phyloP scores from a whole-genome alignment of 2,888 invertebrate genomes.

The Tholera decimalis region DNA sequence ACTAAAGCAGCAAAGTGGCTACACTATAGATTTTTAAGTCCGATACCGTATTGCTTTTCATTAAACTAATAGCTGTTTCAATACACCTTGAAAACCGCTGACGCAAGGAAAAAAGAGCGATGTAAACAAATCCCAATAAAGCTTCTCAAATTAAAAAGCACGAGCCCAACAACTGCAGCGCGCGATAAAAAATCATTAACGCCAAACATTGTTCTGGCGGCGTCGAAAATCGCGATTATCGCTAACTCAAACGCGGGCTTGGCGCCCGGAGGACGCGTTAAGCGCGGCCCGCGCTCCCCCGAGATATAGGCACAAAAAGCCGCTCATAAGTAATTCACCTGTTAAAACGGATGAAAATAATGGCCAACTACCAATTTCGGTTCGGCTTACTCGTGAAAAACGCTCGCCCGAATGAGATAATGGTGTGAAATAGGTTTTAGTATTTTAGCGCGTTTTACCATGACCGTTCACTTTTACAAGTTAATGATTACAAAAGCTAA shows the following conservation, averaged over 20 bases:
- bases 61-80: conserved; percentile 3
- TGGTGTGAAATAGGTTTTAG: conserved; percentile 57
- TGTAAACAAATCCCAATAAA: conserved; percentile 42
- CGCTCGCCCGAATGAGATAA: conserved; percentile 48
- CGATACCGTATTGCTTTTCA: not conserved
- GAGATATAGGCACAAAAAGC: conserved; percentile 63
- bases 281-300: conserved; percentile 44
- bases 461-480: conserved; percentile 21
- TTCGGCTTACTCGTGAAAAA: conserved; percentile 58
- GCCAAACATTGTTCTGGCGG: conserved; percentile 67
- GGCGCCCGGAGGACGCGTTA: conserved; percentile 41
- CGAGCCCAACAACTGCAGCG: conserved; percentile 47
- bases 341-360: conserved; percentile 58
- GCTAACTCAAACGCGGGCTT: conserved; percentile 66
- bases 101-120: conserved; percentile 21
- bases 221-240: conserved; percentile 74
- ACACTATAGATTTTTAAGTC: not conserved
- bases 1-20: not conserved
- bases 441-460: conserved; percentile 18
- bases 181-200: conserved; percentile 61
- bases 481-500: conserved; percentile 33
- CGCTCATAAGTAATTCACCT: conserved; percentile 69
- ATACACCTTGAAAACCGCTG: conserved; percentile 15
- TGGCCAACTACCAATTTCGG: conserved; percentile 59
- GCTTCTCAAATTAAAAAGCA: conserved; percentile 46